These are phyloP conservation scores for Myotis daubentonii DNA, from an alignment of 2,797 vertebrate species.

Conservation along the genomic window DNA sequence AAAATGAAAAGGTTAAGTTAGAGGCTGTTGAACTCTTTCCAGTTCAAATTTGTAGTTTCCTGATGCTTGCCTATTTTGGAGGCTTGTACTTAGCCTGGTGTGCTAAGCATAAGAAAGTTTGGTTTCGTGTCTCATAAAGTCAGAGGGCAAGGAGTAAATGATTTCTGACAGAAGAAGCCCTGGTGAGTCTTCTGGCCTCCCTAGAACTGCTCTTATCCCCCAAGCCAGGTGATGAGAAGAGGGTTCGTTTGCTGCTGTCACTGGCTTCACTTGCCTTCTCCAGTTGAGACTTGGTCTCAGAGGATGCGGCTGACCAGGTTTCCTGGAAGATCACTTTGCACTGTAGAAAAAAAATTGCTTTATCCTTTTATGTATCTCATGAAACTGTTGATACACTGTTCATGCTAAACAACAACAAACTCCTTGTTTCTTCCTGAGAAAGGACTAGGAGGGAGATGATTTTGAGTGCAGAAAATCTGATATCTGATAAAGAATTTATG, in stretches of 20 bases:
- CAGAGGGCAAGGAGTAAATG: background rate
- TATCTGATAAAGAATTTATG: constrained; percentile 71
- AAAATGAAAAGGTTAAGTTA: background rate
- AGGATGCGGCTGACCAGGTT: constrained; percentile 58
- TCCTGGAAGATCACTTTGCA: constrained; percentile 78
- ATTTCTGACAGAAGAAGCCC: background rate
- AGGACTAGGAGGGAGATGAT: constrained; percentile 60
- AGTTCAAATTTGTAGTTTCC: background rate
- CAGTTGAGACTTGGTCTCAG: constrained; percentile 20
- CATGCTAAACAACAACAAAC: constrained; percentile 44
- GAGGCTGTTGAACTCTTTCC: background rate
- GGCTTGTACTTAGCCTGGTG: background rate
- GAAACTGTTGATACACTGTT: constrained; percentile 60
- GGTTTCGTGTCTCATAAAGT: background rate
- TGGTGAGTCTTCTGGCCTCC: background rate
- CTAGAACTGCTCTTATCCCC: background rate
- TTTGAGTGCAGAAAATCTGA: constrained; percentile 77
- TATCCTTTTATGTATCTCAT: constrained; percentile 76
- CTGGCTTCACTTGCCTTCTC: constrained; percentile 21
- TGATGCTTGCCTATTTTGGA: background rate
- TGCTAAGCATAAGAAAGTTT: background rate
- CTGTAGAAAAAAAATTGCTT: constrained; percentile 72
- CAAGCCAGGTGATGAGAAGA: background rate
- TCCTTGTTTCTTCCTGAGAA: constrained; percentile 69
- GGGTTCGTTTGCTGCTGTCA: background rate